Percentiles rank a stretch among this genome's conserved stretches.
These are phyloP conservation scores for Brotula barbata DNA, from an alignment of 2,797 vertebrate species.

Conservation along the genomic window DNA sequence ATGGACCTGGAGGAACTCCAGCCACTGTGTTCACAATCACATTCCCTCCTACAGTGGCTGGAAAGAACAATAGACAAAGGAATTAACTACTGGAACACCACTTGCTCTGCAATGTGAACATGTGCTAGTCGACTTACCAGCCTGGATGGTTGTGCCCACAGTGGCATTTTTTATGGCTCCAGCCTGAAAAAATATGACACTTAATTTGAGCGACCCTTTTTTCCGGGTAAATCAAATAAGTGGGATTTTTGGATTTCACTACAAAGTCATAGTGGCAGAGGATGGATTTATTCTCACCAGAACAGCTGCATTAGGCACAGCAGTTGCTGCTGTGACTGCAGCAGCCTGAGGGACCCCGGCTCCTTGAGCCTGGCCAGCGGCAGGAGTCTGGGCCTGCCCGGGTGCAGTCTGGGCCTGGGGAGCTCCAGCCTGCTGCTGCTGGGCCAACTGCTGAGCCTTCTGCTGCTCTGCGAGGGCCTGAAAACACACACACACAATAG, in stretches of 20 bases:
- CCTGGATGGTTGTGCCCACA: conserved; percentile 87
- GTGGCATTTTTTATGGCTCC: conserved; percentile 88
- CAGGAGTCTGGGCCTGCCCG: conserved; percentile 73
- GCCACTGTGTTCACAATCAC: conserved; percentile 90
- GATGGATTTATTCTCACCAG: conserved; percentile 79
- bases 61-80: conserved; percentile 50
- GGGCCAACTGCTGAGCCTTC: conserved; percentile 87
- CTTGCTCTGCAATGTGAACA: conserved; percentile 23
- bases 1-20: conserved; percentile 85
- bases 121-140: conserved; percentile 75
- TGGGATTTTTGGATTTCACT: background rate
- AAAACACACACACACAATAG: conserved; percentile 31
- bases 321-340: conserved; percentile 78
- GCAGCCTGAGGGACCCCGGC: conserved; percentile 76
- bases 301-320: conserved; percentile 86
- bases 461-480: conserved; percentile 93
- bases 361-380: conserved; percentile 62
- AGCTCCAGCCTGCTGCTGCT: conserved; percentile 79
- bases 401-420: conserved; percentile 75
- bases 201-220: conserved; percentile 2
- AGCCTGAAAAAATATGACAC: conserved; percentile 73
- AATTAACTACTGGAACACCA: conserved; percentile 36
- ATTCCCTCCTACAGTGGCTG: conserved; percentile 89
- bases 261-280: background rate
- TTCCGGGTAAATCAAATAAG: background rate